These are phyloP conservation scores for Ceratina japonica DNA, from an alignment of 1,140 invertebrate genomes.

Conservation along the genomic window DNA sequence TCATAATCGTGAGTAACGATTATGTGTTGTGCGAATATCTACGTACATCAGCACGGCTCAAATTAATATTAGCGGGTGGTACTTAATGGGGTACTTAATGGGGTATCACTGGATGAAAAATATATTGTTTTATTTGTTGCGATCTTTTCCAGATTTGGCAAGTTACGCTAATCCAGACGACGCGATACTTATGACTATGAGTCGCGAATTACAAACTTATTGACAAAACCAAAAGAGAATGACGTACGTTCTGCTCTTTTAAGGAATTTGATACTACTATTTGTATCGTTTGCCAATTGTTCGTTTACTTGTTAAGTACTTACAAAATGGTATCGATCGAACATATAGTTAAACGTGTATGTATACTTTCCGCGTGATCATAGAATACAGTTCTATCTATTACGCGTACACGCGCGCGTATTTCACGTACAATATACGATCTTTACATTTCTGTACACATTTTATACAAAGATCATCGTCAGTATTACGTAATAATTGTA, in stretches of 20 bases:
- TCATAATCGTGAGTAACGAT: conserved; percentile 78
- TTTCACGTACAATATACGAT: background rate
- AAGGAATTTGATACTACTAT: conserved; percentile 23
- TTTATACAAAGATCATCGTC: conserved; percentile 38
- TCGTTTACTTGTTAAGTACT: background rate
- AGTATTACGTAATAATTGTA: conserved; percentile 58
- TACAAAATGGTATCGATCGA: background rate
- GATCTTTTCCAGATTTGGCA: conserved; percentile 75
- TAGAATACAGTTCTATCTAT: background rate
- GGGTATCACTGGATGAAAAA: conserved; percentile 36
- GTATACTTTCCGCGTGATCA: background rate
- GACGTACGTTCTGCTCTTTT: conserved; percentile 13
- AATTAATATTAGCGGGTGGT: conserved; percentile 12
- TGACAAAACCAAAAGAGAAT: conserved; percentile 50
- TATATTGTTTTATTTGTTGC: background rate
- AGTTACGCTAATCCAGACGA: conserved; percentile 82
- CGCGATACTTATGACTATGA: conserved; percentile 81
- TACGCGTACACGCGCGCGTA: background rate
- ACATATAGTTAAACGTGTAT: conserved; percentile 6
- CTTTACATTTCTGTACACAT: background rate
- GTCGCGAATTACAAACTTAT: conserved; percentile 77
- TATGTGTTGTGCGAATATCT: conserved; percentile 34
- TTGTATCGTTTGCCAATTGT: background rate
- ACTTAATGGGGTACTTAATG: conserved; percentile 14
- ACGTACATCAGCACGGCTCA: conserved; percentile 30